Evolutionary conservation across 2,888 invertebrate genomes (phyloP).

Genomic region (Plusia festucae): DNA sequence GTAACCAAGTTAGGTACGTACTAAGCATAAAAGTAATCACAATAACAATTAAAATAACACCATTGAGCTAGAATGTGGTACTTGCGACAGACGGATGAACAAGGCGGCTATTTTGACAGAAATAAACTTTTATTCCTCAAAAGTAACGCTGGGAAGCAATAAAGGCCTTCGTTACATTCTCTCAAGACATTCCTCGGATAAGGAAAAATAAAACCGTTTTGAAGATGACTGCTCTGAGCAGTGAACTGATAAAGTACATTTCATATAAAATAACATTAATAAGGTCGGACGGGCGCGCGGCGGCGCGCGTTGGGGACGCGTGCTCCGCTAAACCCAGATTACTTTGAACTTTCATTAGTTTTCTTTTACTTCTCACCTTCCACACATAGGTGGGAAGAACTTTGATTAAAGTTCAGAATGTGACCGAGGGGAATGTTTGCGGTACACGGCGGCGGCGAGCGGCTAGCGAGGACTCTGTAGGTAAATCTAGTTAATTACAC

Average conservation of each 20-base stretch:
- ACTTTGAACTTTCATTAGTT: conserved; percentile 7
- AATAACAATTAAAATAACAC: conserved; percentile 26
- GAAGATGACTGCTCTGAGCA: conserved; percentile 14
- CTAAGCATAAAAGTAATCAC: conserved; percentile 11
- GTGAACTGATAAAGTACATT: conserved; percentile 31
- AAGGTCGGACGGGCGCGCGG: background rate
- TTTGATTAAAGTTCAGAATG: background rate
- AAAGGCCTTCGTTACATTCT: conserved; percentile 15
- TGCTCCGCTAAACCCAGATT: background rate
- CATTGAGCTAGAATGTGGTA: conserved; percentile 1
- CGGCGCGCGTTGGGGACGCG: background rate
- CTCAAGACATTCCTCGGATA: conserved; percentile 16
- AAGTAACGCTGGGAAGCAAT: conserved; percentile 24
- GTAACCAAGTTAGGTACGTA: background rate
- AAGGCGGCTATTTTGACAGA: conserved; percentile 20
- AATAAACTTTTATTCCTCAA: conserved; percentile 43
- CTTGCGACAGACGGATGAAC: conserved; percentile 5
- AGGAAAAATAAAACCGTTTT: conserved; percentile 27
- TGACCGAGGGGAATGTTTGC: background rate
- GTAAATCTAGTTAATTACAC: too few relatives aligned
- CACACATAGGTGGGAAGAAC: background rate
- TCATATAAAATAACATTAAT: conserved; percentile 23
- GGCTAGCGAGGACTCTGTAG: background rate
- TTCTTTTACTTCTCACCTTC: background rate
- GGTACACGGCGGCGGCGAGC: background rate